phyloP scores from a whole-genome alignment of 1,140 invertebrate species.

The Danaus plexippus region DNA sequence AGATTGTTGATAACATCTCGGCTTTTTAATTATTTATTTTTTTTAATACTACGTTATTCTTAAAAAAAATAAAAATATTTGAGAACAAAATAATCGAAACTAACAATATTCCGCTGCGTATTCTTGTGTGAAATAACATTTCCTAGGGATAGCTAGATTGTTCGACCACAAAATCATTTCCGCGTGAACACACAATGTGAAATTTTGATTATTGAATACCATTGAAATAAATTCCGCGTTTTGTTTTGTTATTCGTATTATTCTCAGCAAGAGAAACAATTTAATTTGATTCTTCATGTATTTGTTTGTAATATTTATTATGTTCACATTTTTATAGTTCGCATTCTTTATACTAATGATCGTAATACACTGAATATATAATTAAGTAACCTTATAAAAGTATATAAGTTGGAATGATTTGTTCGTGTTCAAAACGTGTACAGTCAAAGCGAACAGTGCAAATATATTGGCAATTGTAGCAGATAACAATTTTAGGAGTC shows the following conservation, averaged over 20 bases:
- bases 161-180: slow-evolving; percentile 66
- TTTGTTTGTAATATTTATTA: too few relatives aligned
- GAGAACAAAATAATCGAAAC: slow-evolving; percentile 20
- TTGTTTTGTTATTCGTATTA: too few relatives aligned
- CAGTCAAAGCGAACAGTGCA: slow-evolving; percentile 9
- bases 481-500: slow-evolving; percentile 22
- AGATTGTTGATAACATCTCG: slow-evolving; percentile 8
- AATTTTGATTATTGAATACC: slow-evolving; percentile 44
- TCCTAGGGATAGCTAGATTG: slow-evolving; percentile 39
- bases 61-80: slow-evolving; percentile 13
- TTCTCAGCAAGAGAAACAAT: too few relatives aligned
- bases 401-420: too few relatives aligned
- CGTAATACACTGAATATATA: too few relatives aligned
- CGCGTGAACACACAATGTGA: slow-evolving; percentile 43
- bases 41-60: too few relatives aligned
- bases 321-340: too few relatives aligned
- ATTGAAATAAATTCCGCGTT: slow-evolving; percentile 26
- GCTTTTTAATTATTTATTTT: background rate
- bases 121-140: slow-evolving; percentile 59
- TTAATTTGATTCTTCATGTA: too few relatives aligned
- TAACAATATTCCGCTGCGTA: slow-evolving; percentile 33
- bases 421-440: too few relatives aligned
- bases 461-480: slow-evolving; percentile 22
- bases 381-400: too few relatives aligned
- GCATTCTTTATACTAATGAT: too few relatives aligned